phyloP scores from a whole-genome alignment of 2,797 vertebrate species.

The Eulemur mongoz region DNA sequence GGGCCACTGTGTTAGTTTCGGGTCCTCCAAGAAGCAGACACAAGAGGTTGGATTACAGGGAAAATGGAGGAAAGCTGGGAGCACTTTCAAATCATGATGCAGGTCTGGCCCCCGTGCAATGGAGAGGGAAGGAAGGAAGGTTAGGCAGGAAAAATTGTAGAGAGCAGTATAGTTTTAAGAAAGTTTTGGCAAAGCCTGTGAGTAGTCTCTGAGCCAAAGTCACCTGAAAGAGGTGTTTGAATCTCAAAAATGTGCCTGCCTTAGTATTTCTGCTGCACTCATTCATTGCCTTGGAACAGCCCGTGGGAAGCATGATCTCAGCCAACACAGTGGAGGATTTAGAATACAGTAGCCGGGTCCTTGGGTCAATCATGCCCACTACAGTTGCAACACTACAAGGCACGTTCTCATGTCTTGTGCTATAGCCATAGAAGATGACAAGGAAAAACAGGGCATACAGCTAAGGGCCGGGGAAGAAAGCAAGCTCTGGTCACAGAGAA shows the following conservation, averaged over 20 bases:
- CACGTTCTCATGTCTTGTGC: neutral
- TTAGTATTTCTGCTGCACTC: neutral
- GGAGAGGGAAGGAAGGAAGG: neutral
- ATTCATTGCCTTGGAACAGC: neutral
- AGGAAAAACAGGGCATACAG: neutral
- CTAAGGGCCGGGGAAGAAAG: neutral
- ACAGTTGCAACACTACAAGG: neutral
- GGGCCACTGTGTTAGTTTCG: neutral
- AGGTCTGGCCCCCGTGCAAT: neutral
- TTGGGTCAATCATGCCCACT: neutral
- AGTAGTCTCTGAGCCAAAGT: neutral
- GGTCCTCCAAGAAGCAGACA: neutral
- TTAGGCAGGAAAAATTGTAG: neutral
- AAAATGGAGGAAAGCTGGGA: neutral
- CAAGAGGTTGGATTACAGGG: neutral
- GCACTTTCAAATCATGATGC: neutral
- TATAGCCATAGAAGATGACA: neutral
- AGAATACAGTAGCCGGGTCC: neutral
- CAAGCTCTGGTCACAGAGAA: neutral
- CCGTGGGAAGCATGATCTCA: neutral
- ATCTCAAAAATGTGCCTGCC: neutral
- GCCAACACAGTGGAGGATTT: neutral
- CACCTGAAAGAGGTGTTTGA: neutral
- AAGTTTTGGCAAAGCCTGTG: neutral
- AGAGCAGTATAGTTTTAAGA: neutral